Evolutionary conservation across 2,113 vertebrate genomes (phyloP).

Genomic region (Galeopterus variegatus): DNA sequence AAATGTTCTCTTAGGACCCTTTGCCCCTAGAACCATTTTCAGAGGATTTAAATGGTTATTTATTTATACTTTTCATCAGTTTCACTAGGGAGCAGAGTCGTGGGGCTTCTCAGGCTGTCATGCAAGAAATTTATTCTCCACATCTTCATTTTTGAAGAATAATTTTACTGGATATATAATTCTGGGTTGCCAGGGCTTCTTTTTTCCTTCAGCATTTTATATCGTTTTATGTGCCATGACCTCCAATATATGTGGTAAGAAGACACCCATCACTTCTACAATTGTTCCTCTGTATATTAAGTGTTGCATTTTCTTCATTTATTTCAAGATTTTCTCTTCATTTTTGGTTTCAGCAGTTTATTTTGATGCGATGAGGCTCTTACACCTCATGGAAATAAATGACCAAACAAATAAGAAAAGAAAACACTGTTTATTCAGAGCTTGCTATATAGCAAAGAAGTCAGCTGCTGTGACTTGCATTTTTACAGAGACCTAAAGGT

Average conservation of each 20-base stretch:
- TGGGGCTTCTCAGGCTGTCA: neutral
- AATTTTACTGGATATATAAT: neutral
- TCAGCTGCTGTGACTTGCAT: neutral
- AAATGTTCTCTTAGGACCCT: neutral
- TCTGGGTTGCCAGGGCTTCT: neutral
- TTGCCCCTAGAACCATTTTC: neutral
- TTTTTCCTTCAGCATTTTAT: neutral
- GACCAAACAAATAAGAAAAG: neutral
- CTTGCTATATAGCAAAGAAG: neutral
- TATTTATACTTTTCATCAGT: neutral
- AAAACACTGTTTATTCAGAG: neutral
- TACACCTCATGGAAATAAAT: neutral
- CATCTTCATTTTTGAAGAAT: neutral
- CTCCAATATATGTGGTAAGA: neutral
- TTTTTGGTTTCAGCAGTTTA: neutral
- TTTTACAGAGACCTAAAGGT: neutral
- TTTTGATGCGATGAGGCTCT: neutral
- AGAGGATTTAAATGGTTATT: neutral
- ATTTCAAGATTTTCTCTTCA: neutral
- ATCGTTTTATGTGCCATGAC: neutral
- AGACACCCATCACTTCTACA: neutral
- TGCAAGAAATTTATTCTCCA: neutral
- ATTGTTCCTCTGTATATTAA: neutral
- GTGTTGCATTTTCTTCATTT: neutral
- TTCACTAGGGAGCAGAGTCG: neutral